Conservation (phyloP, 2,797 vertebrate species). For the Acomys russatus region DNA sequence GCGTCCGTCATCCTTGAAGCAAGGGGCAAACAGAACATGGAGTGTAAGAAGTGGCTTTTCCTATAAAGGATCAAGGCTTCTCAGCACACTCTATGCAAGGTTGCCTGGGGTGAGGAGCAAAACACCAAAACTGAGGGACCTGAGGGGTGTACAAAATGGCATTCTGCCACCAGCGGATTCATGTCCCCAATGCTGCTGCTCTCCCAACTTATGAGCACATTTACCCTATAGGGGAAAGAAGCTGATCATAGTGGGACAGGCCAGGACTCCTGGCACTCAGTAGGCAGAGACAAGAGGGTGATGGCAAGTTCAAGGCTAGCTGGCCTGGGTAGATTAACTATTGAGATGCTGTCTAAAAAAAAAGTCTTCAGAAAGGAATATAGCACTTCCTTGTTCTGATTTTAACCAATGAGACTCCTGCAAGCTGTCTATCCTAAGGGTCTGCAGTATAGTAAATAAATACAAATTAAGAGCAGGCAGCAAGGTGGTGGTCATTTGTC, state of each 20-base stretch:
- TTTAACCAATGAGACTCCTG: fast-evolving
- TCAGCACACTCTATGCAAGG: fast-evolving
- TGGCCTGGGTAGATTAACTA: no score
- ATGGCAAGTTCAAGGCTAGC: not conserved
- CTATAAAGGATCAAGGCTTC: not conserved
- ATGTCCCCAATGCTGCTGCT: fast-evolving
- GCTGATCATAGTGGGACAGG: no score
- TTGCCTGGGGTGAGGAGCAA: fast-evolving
- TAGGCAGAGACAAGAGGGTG: not conserved
- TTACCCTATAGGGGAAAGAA: not conserved
- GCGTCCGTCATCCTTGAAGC: not conserved
- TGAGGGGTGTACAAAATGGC: no score
- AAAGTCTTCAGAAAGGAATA: not conserved
- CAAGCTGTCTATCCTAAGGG: not conserved
- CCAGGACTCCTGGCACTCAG: no score
- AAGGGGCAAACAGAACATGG: not conserved
- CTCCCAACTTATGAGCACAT: fast-evolving
- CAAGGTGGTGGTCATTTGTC: not conserved
- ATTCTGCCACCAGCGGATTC: fast-evolving
- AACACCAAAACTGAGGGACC: no score
- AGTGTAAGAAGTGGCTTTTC: fast-evolving
- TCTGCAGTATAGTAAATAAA: not conserved
- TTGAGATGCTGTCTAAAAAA: not conserved
- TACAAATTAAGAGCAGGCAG: not conserved
- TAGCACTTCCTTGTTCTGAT: fast-evolving